Evolutionary conservation across 2,888 invertebrate genomes (phyloP), one percentile per base, ranked within the genome.

Genomic region (Erebia epiphron): DNA sequence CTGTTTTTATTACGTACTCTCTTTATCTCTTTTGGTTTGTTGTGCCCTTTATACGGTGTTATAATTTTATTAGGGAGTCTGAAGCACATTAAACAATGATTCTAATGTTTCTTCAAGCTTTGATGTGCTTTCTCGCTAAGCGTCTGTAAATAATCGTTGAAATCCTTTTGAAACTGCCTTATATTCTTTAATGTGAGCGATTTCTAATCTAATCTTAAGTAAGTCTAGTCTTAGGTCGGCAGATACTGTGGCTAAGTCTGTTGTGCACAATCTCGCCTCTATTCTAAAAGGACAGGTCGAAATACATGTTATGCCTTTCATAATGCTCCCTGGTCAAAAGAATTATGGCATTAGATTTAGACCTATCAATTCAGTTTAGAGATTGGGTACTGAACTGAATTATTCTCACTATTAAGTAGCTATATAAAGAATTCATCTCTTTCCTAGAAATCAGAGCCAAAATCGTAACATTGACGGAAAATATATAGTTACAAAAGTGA

Each of bases 11-110:
- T 92, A 91, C 90, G 87, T 89, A 90, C 87, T 86, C 88, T 88
- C 91, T 92, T 92, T 92, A 92, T 93, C 90, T 92, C 88, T 90
- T 89, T 92, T 86, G 91, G 90, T 92, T 91, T 91, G 90, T 89
- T 92, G 89, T 79, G 78, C 80, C 87, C 90, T 89, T 89, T 89
- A 91, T 87, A 89, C 86, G 85, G 83, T 80, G 86, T 89, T 91
- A 89, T 91, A 91, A 90, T 92, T 92, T 91, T 90, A 91, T 91
- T 89, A 87, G 84, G 79, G 82, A 86, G 83, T 86, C 84, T 82
- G 78, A 75, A 79, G 79, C 80, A 80, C 80, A 80, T 83, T 78
- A 83, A 80, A 80, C 79, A 75, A 74, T 73, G 76, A 75, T 70
- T 62, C 61, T 72, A 64, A 72, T 72, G 69, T 62, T 61, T 70